A percentile compares a stretch with the other conserved stretches of the same genome.
Conservation (phyloP, 2,113 vertebrate species). For the Entelurus aequoreus region DNA sequence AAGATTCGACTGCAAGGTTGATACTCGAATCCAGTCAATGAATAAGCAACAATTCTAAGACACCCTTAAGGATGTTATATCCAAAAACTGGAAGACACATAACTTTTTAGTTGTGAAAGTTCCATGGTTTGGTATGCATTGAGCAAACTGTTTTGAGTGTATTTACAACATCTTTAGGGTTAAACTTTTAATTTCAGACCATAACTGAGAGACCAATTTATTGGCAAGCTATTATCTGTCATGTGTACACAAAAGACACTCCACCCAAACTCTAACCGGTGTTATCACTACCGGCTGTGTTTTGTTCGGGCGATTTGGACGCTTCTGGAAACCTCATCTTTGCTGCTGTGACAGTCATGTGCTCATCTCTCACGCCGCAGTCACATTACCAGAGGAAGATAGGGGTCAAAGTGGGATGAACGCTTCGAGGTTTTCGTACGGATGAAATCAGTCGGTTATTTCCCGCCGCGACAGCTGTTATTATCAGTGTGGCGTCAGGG, state of each 20-base stretch:
- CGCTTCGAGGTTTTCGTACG: conserved; percentile 1
- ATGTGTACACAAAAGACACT: no score
- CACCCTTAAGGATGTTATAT: not conserved
- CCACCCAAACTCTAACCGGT: no score
- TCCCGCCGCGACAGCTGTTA: conserved; percentile 11
- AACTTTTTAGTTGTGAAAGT: not conserved
- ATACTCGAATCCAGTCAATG: no score
- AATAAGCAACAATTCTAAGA: no score
- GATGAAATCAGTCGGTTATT: conserved; percentile 21
- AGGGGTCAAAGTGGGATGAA: conserved; percentile 4
- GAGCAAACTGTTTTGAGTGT: conserved; percentile 2
- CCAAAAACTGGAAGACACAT: not conserved
- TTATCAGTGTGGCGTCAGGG: conserved; percentile 10
- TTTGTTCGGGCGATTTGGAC: conserved; percentile 7
- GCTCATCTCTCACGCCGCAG: conserved; percentile 4
- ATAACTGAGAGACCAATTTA: no score
- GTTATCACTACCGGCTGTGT: conserved; percentile 4
- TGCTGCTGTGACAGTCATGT: not conserved
- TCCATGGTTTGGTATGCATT: not conserved
- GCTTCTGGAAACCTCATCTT: conserved; percentile 11
- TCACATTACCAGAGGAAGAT: conserved; percentile 31
- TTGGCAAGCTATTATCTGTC: no score
- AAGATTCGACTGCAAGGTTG: no score
- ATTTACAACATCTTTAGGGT: not conserved
- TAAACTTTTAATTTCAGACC: no score